A percentile compares a stretch with the other conserved stretches of the same genome.
phyloP scores from a whole-genome alignment of 2,113 vertebrate genomes.

The Rostratula benghalensis region DNA sequence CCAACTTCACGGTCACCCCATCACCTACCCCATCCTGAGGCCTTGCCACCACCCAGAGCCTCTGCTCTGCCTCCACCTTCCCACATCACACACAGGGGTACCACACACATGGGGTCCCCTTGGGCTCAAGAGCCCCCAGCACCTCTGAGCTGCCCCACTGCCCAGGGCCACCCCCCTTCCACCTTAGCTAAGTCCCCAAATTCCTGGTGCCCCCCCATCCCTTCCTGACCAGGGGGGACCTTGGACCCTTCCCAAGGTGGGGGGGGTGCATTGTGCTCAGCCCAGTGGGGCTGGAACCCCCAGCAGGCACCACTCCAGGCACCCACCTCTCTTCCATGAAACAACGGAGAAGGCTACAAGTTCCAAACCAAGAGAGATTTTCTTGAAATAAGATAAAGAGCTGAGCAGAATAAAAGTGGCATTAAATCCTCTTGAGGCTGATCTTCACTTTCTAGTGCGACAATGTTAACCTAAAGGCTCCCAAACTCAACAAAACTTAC shows the following conservation, averaged over 20 bases:
- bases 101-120: rapidly evolving
- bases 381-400: not conserved
- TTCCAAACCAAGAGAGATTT: not conserved
- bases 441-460: not conserved
- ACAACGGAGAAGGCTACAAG: not conserved
- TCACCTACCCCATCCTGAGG: rapidly evolving
- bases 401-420: not conserved
- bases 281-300: not conserved
- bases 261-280: rapidly evolving
- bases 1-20: rapidly evolving
- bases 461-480: not conserved
- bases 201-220: not conserved
- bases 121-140: too few species aligned
- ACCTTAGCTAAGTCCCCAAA: rapidly evolving
- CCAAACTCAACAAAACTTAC: not conserved
- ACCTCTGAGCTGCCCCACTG: not conserved
- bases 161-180: not conserved
- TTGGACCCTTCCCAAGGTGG: not conserved
- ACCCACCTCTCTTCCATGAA: rapidly evolving
- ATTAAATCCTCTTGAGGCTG: not conserved
- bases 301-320: not conserved
- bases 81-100: too few species aligned
- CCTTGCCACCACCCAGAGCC: not conserved
- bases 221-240: not conserved
- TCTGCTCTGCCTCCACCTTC: not conserved